These are phyloP conservation scores for Onchidella celtica DNA, from an alignment of 2,888 invertebrate genomes.

Conservation along the genomic window DNA sequence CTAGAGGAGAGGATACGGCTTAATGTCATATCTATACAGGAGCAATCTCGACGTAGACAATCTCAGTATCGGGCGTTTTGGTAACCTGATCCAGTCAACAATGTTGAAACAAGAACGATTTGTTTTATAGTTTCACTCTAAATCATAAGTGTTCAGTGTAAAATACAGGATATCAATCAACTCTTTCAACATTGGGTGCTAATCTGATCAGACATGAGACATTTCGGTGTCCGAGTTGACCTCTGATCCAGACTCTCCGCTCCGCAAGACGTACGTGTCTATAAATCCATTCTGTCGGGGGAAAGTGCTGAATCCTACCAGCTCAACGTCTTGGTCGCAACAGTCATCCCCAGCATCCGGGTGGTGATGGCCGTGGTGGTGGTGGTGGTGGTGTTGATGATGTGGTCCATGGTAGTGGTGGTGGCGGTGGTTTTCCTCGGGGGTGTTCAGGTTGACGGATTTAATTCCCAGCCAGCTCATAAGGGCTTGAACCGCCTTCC, in stretches of 20 bases:
- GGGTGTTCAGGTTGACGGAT: conserved; percentile 58
- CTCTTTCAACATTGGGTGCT: not conserved
- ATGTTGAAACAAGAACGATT: too few relatives aligned
- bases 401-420: conserved; percentile 3
- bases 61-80: too few relatives aligned
- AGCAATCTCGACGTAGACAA: too few relatives aligned
- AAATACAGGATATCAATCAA: too few relatives aligned
- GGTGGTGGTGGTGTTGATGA: conserved; percentile 6
- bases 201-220: conserved; percentile 40
- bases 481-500: conserved; percentile 58
- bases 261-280: conserved; percentile 39
- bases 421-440: conserved; percentile 49
- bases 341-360: conserved; percentile 14
- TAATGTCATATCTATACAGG: too few relatives aligned
- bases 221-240: conserved; percentile 35
- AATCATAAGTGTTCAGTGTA: too few relatives aligned
- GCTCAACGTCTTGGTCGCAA: conserved; percentile 44
- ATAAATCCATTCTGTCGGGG: conserved; percentile 56
- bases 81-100: too few relatives aligned
- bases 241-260: conserved; percentile 48
- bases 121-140: too few relatives aligned
- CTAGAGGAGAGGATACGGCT: too few relatives aligned
- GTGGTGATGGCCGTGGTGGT: not conserved
- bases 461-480: conserved; percentile 69
- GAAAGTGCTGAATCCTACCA: conserved; percentile 52